Percentiles rank a stretch among this genome's conserved stretches.
Conservation (phyloP, 2,888 invertebrate species). For the Zhuqinia jingwanae region DNA sequence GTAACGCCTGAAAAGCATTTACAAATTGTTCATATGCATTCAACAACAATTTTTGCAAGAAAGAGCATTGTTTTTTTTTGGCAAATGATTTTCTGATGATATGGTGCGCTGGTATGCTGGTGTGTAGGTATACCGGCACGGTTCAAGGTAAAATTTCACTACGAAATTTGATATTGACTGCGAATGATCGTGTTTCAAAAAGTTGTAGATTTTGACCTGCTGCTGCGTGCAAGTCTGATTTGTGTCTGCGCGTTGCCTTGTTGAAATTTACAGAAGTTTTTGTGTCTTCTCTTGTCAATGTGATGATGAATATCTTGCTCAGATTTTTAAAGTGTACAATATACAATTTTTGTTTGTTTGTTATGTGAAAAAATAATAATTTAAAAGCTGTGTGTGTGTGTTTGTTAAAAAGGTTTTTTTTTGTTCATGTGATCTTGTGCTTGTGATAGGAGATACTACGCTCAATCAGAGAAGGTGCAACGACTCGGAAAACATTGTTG, state of each 20-base stretch:
- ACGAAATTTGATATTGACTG: constrained; percentile 55
- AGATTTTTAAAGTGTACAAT: not conserved
- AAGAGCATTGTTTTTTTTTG: not conserved
- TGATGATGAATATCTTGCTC: not conserved
- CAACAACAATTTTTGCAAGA: too few relatives aligned
- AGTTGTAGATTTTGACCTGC: not conserved
- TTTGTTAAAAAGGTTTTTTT: not conserved
- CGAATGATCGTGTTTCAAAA: constrained; percentile 42
- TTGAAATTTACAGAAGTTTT: not conserved
- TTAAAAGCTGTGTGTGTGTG: not conserved
- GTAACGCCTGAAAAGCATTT: too few relatives aligned
- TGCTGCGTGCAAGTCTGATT: too few relatives aligned
- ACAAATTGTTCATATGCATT: constrained; percentile 12
- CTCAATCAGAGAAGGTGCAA: constrained; percentile 81
- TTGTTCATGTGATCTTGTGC: not conserved
- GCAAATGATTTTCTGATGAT: not conserved
- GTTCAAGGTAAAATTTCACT: constrained; percentile 47
- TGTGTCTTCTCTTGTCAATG: not conserved
- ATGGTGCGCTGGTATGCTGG: not conserved
- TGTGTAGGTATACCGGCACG: not conserved
- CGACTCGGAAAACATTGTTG: constrained; percentile 85
- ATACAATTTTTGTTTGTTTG: not conserved
- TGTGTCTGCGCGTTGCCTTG: not conserved
- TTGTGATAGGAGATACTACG: constrained; percentile 74
- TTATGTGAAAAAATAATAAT: not conserved